A percentile compares a stretch with the other conserved stretches of the same genome.
Evolutionary conservation across 1,140 invertebrate species (phyloP).

Genomic region (Adoxophyes honmai): DNA sequence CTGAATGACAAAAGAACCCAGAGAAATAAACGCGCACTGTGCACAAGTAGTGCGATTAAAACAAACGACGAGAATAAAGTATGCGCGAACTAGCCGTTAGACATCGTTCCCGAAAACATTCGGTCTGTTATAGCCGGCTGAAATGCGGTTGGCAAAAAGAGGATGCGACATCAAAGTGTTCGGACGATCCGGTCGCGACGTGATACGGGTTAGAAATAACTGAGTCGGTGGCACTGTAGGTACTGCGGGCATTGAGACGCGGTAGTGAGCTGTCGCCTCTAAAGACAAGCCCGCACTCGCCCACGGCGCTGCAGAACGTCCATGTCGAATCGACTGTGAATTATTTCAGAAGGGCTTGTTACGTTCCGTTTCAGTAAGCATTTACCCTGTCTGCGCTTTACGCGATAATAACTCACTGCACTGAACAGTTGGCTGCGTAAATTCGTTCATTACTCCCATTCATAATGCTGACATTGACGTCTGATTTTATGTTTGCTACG

Average conservation of each 20-base stretch:
- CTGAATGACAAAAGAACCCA: too few relatives aligned
- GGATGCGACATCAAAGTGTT: conserved; percentile 69
- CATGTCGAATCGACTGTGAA: conserved; percentile 60
- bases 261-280: conserved; percentile 33
- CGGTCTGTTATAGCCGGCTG: conserved; percentile 38
- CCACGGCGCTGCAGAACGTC: conserved; percentile 41
- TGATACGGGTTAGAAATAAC: conserved; percentile 71
- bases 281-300: conserved; percentile 44
- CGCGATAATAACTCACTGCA: conserved; percentile 49
- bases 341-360: conserved; percentile 56
- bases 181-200: conserved; percentile 56
- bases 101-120: conserved; percentile 67
- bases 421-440: conserved; percentile 40
- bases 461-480: conserved; percentile 23
- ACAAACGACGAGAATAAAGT: conserved; percentile 17
- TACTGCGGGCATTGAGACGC: neutral
- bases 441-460: conserved; percentile 45
- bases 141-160: conserved; percentile 71
- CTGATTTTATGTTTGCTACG: conserved; percentile 8
- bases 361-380: conserved; percentile 51
- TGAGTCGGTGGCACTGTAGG: conserved; percentile 20
- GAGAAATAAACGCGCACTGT: neutral
- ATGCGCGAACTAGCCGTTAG: conserved; percentile 32
- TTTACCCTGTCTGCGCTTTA: conserved; percentile 38
- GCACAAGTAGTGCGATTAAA: neutral